Evolutionary conservation across 2,797 vertebrate species (phyloP).

Genomic region (Gobionotothen gibberifrons): DNA sequence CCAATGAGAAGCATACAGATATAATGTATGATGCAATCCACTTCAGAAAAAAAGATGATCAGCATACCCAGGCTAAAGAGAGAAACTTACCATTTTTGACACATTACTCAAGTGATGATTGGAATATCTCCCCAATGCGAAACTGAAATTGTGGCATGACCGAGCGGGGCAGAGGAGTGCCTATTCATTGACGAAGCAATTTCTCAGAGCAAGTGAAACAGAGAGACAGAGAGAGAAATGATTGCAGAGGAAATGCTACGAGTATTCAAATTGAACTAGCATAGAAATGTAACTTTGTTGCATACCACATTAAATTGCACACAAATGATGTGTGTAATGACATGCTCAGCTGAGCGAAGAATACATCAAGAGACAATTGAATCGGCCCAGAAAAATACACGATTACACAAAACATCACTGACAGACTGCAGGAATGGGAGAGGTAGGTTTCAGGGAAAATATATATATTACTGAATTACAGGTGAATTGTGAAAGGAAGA

Average conservation of each 20-base stretch:
- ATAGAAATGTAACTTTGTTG: conserved; percentile 70
- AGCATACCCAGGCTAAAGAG: conserved; percentile 38
- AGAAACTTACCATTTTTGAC: conserved; percentile 47
- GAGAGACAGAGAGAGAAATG: conserved; percentile 54
- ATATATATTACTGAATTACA: conserved; percentile 19
- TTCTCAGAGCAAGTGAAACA: conserved; percentile 47
- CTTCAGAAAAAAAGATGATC: conserved; percentile 50
- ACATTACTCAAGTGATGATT: conserved; percentile 62
- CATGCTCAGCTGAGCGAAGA: conserved; percentile 68
- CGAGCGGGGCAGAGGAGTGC: conserved; percentile 35
- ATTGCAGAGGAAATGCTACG: conserved; percentile 59
- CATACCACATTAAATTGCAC: conserved; percentile 66
- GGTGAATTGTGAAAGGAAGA: conserved; percentile 3
- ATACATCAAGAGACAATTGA: conserved; percentile 74
- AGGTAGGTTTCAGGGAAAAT: conserved; percentile 40
- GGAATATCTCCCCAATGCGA: conserved; percentile 54
- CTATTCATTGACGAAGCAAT: conserved; percentile 57
- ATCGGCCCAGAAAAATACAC: conserved; percentile 68
- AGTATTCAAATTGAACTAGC: conserved; percentile 64
- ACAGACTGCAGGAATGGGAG: conserved; percentile 33
- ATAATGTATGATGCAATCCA: conserved; percentile 21
- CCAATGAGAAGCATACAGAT: conserved; percentile 15
- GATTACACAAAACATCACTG: conserved; percentile 61
- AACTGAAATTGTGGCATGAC: conserved; percentile 58
- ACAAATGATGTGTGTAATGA: conserved; percentile 74